Evolutionary conservation across 2,113 vertebrate genomes (phyloP).

Genomic region (Corynorhinus townsendii): DNA sequence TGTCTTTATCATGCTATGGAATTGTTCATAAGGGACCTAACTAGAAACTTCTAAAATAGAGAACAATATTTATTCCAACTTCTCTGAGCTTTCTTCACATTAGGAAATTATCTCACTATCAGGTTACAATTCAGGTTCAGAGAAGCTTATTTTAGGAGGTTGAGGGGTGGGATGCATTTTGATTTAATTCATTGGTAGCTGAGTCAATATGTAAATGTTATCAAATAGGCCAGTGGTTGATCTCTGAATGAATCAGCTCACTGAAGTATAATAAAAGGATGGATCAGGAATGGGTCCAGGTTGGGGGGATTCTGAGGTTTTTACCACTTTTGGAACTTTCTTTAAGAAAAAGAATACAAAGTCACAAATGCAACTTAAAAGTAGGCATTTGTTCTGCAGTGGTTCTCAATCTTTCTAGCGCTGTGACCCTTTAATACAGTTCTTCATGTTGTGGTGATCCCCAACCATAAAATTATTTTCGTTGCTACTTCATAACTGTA

Average conservation of each 20-base stretch:
- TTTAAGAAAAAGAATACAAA: constrained; percentile 30
- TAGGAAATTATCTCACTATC: not conserved
- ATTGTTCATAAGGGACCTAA: not conserved
- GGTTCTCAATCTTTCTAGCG: no score
- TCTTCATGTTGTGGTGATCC: no score
- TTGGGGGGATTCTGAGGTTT: not conserved
- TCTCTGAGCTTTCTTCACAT: not conserved
- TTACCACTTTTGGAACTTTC: not conserved
- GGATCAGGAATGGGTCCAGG: not conserved
- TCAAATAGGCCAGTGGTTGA: not conserved
- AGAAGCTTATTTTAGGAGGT: not conserved
- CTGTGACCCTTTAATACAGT: no score
- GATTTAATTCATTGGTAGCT: not conserved
- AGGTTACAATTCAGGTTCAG: not conserved
- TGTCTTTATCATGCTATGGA: not conserved
- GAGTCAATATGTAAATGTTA: not conserved
- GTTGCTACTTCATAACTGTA: no score
- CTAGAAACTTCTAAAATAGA: not conserved
- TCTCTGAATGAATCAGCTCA: not conserved
- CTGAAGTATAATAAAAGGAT: not conserved
- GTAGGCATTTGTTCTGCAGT: no score
- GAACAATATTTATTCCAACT: not conserved
- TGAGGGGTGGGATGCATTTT: not conserved
- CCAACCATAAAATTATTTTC: no score
- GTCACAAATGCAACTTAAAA: not conserved